Percentiles rank a stretch among this genome's conserved stretches.
These are phyloP conservation scores for Zosterops pallidus DNA, from an alignment of 2,113 vertebrate species.

Conservation along the genomic window DNA sequence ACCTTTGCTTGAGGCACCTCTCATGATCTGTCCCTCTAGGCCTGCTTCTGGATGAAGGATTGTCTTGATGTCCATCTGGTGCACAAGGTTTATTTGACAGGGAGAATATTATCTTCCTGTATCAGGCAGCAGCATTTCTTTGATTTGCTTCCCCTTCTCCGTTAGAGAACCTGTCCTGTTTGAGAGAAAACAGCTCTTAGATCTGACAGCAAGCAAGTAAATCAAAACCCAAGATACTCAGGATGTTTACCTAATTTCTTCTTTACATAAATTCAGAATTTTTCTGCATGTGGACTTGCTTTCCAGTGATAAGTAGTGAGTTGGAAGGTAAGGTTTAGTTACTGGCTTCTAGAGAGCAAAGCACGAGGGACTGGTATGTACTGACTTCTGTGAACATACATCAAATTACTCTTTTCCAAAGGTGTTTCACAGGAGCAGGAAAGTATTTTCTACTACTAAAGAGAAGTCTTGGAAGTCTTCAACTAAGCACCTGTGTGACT, in stretches of 20 bases:
- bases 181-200: neutral
- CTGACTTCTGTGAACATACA: neutral
- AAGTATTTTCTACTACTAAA: neutral
- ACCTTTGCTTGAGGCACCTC: neutral
- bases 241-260: neutral
- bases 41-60: neutral
- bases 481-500: neutral
- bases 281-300: neutral
- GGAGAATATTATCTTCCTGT: neutral
- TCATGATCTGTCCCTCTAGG: accelerated
- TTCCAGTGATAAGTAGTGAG: neutral
- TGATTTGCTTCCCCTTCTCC: neutral
- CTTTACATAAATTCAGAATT: neutral
- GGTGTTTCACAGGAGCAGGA: neutral
- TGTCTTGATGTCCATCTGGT: neutral
- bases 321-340: neutral
- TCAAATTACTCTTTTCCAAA: neutral
- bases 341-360: neutral
- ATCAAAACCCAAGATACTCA: neutral
- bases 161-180: neutral
- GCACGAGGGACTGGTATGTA: accelerated
- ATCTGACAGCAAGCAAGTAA: neutral
- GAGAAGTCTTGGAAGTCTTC: neutral
- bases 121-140: neutral
- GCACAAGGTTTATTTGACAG: neutral